phyloP scores from a whole-genome alignment of 1,140 invertebrate genomes.

The Bombus cullumanus region DNA sequence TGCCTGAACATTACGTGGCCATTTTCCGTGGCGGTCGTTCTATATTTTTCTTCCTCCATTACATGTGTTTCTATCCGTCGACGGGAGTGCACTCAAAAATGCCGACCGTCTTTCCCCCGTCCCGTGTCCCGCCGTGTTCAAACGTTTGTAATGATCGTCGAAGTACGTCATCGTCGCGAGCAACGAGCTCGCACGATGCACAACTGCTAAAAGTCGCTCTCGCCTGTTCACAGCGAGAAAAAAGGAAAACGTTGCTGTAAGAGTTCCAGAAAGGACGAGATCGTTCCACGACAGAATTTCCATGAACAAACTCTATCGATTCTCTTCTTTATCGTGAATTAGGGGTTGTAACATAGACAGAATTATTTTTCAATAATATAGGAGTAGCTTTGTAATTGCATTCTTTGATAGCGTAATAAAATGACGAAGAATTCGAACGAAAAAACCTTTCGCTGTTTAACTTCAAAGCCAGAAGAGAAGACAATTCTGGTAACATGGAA shows the following conservation, averaged over 20 bases:
- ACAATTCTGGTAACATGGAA: too few relatives aligned
- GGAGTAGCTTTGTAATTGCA: too few relatives aligned
- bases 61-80: constrained; percentile 8
- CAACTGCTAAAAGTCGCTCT: constrained; percentile 28
- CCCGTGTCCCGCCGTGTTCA: constrained; percentile 7
- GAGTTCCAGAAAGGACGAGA: background rate
- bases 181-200: background rate
- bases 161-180: constrained; percentile 5
- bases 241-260: background rate
- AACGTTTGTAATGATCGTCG: constrained; percentile 18
- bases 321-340: background rate
- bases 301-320: background rate
- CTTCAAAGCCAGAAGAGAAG: too few relatives aligned
- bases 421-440: too few relatives aligned
- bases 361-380: background rate
- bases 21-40: constrained; percentile 43
- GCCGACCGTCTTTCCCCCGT: constrained; percentile 7
- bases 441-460: too few relatives aligned
- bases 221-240: background rate
- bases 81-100: constrained; percentile 49
- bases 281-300: background rate
- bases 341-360: background rate
- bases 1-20: constrained; percentile 51
- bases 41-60: constrained; percentile 36
- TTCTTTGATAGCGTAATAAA: too few relatives aligned